These are phyloP conservation scores for Ephialtes manifestator DNA, from an alignment of 2,888 invertebrate species.

Conservation along the genomic window DNA sequence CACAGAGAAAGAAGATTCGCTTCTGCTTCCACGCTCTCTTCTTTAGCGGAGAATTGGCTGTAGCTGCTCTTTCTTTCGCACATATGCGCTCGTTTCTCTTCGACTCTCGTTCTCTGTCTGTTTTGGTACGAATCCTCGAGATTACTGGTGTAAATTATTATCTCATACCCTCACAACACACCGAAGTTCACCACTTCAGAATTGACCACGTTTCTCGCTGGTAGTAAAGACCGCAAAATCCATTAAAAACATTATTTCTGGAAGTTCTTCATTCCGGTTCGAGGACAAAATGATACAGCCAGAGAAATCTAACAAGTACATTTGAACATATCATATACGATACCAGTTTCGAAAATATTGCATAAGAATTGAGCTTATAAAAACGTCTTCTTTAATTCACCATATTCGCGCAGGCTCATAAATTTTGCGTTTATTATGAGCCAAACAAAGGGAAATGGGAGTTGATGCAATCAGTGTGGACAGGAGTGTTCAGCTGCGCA, in stretches of 20 bases:
- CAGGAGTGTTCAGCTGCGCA: slow-evolving; percentile 56
- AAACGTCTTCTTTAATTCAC: slow-evolving; percentile 61
- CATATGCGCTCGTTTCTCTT: slow-evolving; percentile 59
- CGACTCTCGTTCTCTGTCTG: slow-evolving; percentile 52
- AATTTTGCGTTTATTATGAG: slow-evolving; percentile 41
- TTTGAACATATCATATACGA: slow-evolving; percentile 7
- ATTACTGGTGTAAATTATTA: slow-evolving; percentile 72
- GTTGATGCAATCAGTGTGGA: slow-evolving; percentile 61
- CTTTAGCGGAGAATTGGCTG: slow-evolving; percentile 65
- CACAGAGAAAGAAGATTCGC: slow-evolving; percentile 31
- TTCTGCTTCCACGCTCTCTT: slow-evolving; percentile 58
- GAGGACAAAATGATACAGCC: neutral
- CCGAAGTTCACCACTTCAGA: neutral
- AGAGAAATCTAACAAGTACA: too few relatives aligned
- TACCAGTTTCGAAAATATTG: slow-evolving; percentile 5
- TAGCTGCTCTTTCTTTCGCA: slow-evolving; percentile 60
- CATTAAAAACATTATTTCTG: slow-evolving; percentile 34
- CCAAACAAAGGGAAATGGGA: slow-evolving; percentile 35
- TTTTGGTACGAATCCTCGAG: slow-evolving; percentile 57
- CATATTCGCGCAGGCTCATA: slow-evolving; percentile 53
- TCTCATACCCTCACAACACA: slow-evolving; percentile 63
- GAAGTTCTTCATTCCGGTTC: slow-evolving; percentile 10
- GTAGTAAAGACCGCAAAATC: slow-evolving; percentile 52
- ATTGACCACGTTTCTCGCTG: slow-evolving; percentile 4
- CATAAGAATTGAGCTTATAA: slow-evolving; percentile 18